Evolutionary conservation across 2,113 vertebrate genomes (phyloP).

Genomic region (Menidia beryllina): DNA sequence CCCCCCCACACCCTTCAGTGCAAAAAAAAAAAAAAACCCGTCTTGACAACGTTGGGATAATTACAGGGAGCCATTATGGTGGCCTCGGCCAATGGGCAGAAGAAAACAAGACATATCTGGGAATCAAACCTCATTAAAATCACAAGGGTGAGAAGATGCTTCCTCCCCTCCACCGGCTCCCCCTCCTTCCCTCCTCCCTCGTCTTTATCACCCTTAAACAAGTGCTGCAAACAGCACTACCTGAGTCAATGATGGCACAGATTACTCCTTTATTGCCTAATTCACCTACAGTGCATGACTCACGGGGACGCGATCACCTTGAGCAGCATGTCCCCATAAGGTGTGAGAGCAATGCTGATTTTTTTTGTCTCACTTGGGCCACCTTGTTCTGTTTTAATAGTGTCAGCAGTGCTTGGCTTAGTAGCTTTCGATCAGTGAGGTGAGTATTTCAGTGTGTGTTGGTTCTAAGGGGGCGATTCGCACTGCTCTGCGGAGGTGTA

Average conservation of each 20-base stretch:
- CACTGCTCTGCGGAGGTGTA: conserved; percentile 72
- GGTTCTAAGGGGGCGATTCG: conserved; percentile 55
- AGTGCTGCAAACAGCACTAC: conserved; percentile 61
- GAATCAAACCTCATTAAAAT: conserved; percentile 76
- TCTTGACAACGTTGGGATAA: conserved; percentile 60
- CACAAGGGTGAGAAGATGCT: conserved; percentile 63
- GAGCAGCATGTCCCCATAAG: conserved; percentile 53
- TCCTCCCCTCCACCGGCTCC: conserved; percentile 18
- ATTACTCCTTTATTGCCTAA: conserved; percentile 74
- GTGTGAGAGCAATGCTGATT: conserved; percentile 59
- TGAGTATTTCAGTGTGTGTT: conserved; percentile 20
- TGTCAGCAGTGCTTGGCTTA: conserved; percentile 71
- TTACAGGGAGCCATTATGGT: conserved; percentile 63
- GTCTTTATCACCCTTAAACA: conserved; percentile 69
- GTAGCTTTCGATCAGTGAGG: conserved; percentile 68
- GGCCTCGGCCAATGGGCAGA: conserved; percentile 55
- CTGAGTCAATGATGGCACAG: conserved; percentile 64
- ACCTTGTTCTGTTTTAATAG: conserved; percentile 69
- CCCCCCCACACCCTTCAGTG: conserved; percentile 49
- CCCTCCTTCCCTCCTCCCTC: conserved; percentile 37
- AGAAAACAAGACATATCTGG: conserved; percentile 65
- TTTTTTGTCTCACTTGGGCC: conserved; percentile 48
- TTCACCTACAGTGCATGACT: conserved; percentile 62
- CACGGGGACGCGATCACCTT: conserved; percentile 65
- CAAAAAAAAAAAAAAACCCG: conserved; percentile 25